Conservation (phyloP, 2,113 vertebrate species). For the Pandion haliaetus region DNA sequence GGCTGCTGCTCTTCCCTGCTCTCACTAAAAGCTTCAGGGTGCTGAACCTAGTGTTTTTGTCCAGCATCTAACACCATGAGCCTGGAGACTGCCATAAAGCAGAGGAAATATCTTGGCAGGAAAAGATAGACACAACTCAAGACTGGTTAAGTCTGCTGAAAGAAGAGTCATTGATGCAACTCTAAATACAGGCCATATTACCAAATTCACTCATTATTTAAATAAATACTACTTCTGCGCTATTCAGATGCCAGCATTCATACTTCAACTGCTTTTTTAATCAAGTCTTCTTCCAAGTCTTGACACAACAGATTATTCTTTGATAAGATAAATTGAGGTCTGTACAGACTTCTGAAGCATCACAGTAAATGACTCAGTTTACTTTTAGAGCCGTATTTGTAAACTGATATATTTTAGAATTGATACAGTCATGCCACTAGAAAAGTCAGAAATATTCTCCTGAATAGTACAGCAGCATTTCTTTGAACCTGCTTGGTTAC, state of each 20-base stretch:
- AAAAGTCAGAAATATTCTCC: not conserved
- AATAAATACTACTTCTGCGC: not conserved
- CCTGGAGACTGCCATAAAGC: not conserved
- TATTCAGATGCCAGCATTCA: not conserved
- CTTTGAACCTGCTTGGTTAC: not conserved
- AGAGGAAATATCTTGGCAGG: not conserved
- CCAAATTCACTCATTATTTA: not conserved
- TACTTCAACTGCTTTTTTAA: not conserved
- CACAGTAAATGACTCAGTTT: not conserved
- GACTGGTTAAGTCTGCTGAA: not conserved
- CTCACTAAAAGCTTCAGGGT: not conserved
- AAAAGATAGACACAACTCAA: too few species aligned
- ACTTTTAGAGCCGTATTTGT: not conserved
- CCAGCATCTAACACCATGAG: fast-evolving
- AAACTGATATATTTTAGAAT: not conserved
- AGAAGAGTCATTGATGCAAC: not conserved
- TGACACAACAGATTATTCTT: not conserved
- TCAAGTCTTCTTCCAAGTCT: not conserved
- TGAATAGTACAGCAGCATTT: not conserved
- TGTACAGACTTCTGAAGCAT: not conserved
- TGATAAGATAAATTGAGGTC: not conserved
- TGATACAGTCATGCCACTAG: not conserved
- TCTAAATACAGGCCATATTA: not conserved
- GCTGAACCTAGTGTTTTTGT: not conserved
- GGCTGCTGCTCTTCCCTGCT: not conserved